A percentile compares a stretch with the other conserved stretches of the same genome.
These are phyloP conservation scores for Alosa alosa DNA, from an alignment of 2,113 vertebrate species.

Conservation along the genomic window DNA sequence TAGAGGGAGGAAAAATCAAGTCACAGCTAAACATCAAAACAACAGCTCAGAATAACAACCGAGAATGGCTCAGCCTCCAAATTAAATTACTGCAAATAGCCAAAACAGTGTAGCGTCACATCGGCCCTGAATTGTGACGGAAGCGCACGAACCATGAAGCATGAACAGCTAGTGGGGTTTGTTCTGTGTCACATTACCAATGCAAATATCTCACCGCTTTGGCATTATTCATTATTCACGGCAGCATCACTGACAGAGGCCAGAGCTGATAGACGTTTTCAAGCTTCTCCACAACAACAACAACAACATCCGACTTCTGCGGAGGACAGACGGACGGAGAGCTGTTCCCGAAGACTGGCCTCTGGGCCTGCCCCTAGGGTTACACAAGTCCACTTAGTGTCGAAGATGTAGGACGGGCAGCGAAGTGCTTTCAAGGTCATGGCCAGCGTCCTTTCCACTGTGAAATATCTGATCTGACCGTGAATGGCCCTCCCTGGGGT, in stretches of 20 bases:
- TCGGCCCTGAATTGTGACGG: constrained; percentile 28
- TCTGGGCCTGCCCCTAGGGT: constrained; percentile 19
- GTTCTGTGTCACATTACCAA: constrained; percentile 41
- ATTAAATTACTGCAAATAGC: constrained; percentile 38
- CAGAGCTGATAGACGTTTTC: constrained; percentile 25
- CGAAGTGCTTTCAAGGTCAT: constrained; percentile 39
- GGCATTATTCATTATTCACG: constrained; percentile 41
- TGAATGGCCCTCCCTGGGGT: constrained; percentile 22
- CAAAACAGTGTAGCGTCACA: constrained; percentile 26
- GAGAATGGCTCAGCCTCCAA: constrained; percentile 26
- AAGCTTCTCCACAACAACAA: constrained; percentile 6
- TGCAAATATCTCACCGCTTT: constrained; percentile 30
- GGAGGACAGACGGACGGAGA: not conserved
- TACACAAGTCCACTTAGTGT: constrained; percentile 31
- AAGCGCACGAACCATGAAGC: constrained; percentile 25
- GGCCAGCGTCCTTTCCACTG: constrained; percentile 28
- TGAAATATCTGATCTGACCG: constrained; percentile 12
- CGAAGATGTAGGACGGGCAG: not conserved
- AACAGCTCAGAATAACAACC: constrained; percentile 21
- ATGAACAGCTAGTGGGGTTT: constrained; percentile 32
- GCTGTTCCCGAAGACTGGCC: constrained; percentile 15
- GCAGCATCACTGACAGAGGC: constrained; percentile 4
- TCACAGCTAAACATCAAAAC: constrained; percentile 30
- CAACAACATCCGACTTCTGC: not conserved
- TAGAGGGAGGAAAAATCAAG: constrained; percentile 23